These are phyloP conservation scores for Xylota sylvarum DNA, from an alignment of 2,888 invertebrate genomes.

Conservation along the genomic window DNA sequence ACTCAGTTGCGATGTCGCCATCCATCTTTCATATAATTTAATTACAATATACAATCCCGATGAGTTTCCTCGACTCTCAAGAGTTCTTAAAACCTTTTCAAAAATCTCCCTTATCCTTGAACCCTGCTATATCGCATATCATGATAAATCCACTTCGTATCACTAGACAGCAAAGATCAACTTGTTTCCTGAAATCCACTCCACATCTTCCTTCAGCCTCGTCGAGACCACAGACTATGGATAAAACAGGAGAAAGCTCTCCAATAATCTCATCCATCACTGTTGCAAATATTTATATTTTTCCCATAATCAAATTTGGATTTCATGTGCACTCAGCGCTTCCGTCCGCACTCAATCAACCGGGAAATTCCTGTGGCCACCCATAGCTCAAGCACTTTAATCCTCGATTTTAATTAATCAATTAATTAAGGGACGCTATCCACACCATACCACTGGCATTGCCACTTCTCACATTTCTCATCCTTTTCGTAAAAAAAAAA, in stretches of 20 bases:
- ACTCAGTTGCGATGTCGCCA: no score
- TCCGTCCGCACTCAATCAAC: constrained; percentile 54
- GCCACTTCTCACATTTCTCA: constrained; percentile 49
- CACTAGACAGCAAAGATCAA: not conserved
- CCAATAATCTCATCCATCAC: constrained; percentile 47
- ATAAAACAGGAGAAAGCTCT: constrained; percentile 26
- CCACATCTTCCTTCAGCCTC: not conserved
- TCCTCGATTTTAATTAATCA: constrained; percentile 73
- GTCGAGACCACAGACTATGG: not conserved
- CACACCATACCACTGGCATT: constrained; percentile 6
- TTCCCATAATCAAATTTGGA: constrained; percentile 61
- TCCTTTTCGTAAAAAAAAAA: constrained; percentile 10
- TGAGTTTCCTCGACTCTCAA: no score
- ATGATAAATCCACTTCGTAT: not conserved
- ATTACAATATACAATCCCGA: no score
- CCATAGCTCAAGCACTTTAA: constrained; percentile 66
- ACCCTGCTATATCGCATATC: no score
- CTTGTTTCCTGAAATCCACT: not conserved
- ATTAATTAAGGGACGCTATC: constrained; percentile 65
- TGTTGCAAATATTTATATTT: constrained; percentile 52
- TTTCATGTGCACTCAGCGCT: constrained; percentile 55
- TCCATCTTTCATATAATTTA: no score
- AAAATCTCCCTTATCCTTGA: no score
- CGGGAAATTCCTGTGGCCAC: constrained; percentile 60
- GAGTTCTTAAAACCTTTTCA: no score